These are phyloP conservation scores for Apis mellifera DNA, from an alignment of 1,140 invertebrate genomes.

Conservation along the genomic window Amel_HAv3.1 CM009931.2:22221001-22221500, in stretches of 20 bases:
- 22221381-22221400: conserved; percentile 35
- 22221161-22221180: conserved; percentile 53
- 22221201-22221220: conserved; percentile 37
- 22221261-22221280: conserved; percentile 21
- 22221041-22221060: neutral
- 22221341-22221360: conserved; percentile 53
- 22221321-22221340: conserved; percentile 46
- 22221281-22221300: conserved; percentile 33
- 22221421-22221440: neutral
- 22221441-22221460: conserved; percentile 27
- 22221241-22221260: conserved; percentile 43
- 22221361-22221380: conserved; percentile 12
- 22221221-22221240: conserved; percentile 45
- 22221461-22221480: conserved; percentile 13
- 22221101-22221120: conserved; percentile 8
- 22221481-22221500: neutral
- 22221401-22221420: conserved; percentile 2
- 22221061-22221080: neutral
- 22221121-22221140: conserved; percentile 25
- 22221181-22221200: conserved; percentile 52
- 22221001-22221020: conserved; percentile 24
- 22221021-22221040: neutral
- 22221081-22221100: conserved; percentile 10
- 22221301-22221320: conserved; percentile 19
- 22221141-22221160: conserved; percentile 6